phyloP scores from a whole-genome alignment of 2,888 invertebrate genomes.

The Perithous albicinctus region DNA sequence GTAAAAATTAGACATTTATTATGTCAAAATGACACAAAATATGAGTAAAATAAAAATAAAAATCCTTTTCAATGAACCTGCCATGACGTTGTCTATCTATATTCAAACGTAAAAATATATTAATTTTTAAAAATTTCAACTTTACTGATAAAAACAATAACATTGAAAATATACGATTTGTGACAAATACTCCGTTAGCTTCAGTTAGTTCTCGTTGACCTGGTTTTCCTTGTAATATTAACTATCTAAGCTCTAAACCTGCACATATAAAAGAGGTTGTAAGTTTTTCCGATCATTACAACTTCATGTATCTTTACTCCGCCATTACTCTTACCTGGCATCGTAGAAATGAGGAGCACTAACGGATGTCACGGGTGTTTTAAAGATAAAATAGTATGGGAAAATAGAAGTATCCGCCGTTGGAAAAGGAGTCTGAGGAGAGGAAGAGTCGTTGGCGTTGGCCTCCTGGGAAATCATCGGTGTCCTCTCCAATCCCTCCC shows the following conservation, averaged over 20 bases:
- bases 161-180: not conserved
- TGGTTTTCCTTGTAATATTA: not conserved
- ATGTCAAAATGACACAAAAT: no score
- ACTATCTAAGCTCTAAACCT: not conserved
- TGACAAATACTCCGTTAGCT: no score
- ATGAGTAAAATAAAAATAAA: no score
- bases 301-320: slow-evolving; percentile 10
- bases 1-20: no score
- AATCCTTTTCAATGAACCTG: no score
- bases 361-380: slow-evolving; percentile 9
- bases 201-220: no score
- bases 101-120: no score
- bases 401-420: slow-evolving; percentile 52
- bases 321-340: not conserved
- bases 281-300: slow-evolving; percentile 9
- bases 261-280: not conserved
- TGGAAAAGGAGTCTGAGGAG: slow-evolving; percentile 54
- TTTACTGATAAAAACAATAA: not conserved
- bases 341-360: slow-evolving; percentile 2
- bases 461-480: slow-evolving; percentile 80
- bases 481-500: slow-evolving; percentile 75
- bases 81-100: no score
- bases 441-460: slow-evolving; percentile 71
- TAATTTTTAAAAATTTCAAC: no score
- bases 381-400: slow-evolving; percentile 41